phyloP scores from a whole-genome alignment of 2,888 invertebrate genomes.

The Sphaerophoria rueppellii region DNA sequence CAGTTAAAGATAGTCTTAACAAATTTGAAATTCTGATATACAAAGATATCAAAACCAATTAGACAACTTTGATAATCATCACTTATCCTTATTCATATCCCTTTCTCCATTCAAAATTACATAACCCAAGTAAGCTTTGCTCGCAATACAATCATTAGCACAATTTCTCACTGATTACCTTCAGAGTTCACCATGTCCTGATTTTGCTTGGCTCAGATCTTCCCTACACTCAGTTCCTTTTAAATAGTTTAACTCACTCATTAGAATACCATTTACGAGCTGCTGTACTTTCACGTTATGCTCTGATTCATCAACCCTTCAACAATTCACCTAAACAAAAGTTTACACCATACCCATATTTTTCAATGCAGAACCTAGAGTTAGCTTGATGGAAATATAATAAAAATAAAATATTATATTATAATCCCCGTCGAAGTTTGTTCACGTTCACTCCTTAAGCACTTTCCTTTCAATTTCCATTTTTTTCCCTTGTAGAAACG shows the following conservation, averaged over 20 bases:
- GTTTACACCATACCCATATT: neutral
- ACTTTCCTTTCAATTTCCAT: neutral
- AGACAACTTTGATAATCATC: too few species aligned
- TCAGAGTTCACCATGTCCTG: neutral
- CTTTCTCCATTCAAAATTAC: neutral
- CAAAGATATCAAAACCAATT: too few species aligned
- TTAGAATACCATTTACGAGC: neutral
- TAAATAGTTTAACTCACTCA: neutral
- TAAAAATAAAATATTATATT: constrained; percentile 17
- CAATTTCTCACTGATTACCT: neutral
- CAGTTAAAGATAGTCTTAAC: too few species aligned
- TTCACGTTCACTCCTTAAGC: constrained; percentile 25
- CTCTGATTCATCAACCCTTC: constrained; percentile 14
- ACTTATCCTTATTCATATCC: too few species aligned
- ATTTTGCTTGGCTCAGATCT: constrained; percentile 1
- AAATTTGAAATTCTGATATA: too few species aligned
- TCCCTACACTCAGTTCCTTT: neutral
- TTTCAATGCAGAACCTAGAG: neutral
- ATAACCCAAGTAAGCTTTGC: neutral
- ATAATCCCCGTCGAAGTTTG: constrained; percentile 23
- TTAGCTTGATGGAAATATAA: constrained; percentile 1
- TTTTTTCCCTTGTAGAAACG: neutral
- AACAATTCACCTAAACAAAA: constrained; percentile 6
- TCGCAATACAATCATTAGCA: neutral
- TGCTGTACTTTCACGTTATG: neutral